A percentile compares a stretch with the other conserved stretches of the same genome.
phyloP scores from a whole-genome alignment of 2,797 vertebrate species.

The Tympanoctomys barrerae region DNA sequence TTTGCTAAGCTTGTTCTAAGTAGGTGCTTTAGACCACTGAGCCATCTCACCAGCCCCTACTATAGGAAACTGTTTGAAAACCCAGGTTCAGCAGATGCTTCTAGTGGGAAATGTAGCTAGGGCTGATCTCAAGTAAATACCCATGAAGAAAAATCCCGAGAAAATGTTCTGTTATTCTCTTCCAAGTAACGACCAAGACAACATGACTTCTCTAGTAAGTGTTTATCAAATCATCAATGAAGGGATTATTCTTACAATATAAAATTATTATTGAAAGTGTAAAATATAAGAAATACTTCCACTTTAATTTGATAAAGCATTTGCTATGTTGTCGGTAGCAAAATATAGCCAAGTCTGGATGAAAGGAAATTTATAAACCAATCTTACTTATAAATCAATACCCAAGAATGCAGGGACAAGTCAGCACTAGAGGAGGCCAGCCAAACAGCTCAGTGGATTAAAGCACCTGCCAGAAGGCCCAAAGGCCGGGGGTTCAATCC shows the following conservation, averaged over 20 bases:
- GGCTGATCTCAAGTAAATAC: neutral
- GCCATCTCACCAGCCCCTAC: too few relatives aligned
- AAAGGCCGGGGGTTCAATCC: too few relatives aligned
- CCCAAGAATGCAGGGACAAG: neutral
- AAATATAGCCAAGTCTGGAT: slow-evolving; percentile 15
- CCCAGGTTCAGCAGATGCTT: neutral
- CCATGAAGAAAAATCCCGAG: neutral
- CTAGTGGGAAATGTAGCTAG: slow-evolving; percentile 18
- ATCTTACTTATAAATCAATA: slow-evolving; percentile 35
- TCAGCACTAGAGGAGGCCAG: neutral
- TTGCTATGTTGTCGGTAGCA: neutral
- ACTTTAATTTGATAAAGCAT: slow-evolving; percentile 13
- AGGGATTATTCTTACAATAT: neutral
- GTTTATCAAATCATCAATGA: neutral
- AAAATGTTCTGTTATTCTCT: neutral
- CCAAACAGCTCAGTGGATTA: too few relatives aligned
- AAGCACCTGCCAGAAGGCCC: too few relatives aligned
- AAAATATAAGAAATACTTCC: neutral
- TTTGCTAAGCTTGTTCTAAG: too few relatives aligned
- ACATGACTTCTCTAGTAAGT: slow-evolving; percentile 7
- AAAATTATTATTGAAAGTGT: slow-evolving; percentile 20
- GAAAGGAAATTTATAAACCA: neutral
- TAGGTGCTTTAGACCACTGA: too few relatives aligned
- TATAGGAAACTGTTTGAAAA: slow-evolving; percentile 56
- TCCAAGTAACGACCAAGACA: neutral